A percentile compares a stretch with the other conserved stretches of the same genome.
phyloP scores from a whole-genome alignment of 2,888 invertebrate genomes.

The Megalurothrips usitatus region DNA sequence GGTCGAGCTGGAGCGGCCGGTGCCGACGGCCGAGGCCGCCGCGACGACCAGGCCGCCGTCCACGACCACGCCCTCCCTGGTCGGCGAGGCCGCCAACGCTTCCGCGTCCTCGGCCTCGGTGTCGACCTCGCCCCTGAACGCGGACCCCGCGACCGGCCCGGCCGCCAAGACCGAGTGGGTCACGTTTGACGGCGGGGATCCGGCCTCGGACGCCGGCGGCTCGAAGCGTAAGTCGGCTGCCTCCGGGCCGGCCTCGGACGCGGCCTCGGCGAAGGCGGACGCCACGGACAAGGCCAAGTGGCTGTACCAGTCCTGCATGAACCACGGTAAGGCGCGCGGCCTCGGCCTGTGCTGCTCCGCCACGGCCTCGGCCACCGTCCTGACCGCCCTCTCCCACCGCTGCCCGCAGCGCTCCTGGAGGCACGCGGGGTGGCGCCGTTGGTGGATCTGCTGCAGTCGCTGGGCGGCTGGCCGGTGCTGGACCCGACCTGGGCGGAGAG shows the following conservation, averaged over 20 bases:
- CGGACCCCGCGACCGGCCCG: too few species aligned
- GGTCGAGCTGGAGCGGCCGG: slow-evolving; percentile 59
- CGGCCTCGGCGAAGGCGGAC: slow-evolving; percentile 44
- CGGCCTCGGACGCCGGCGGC: background rate
- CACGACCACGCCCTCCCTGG: background rate
- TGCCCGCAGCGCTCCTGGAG: slow-evolving; percentile 57
- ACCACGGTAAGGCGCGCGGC: slow-evolving; percentile 51
- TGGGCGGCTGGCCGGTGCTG: slow-evolving; percentile 89
- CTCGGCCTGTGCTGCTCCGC: background rate
- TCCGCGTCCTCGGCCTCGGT: background rate
- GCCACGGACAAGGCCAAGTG: slow-evolving; percentile 76
- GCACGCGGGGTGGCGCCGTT: slow-evolving; percentile 68
- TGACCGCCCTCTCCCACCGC: too few species aligned
- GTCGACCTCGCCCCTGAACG: background rate
- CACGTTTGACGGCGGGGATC: background rate
- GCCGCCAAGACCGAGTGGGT: background rate
- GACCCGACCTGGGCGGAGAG: slow-evolving; percentile 59
- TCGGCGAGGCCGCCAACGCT: background rate
- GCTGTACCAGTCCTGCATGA: slow-evolving; percentile 83
- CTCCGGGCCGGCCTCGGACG: background rate
- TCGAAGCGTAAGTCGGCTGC: background rate
- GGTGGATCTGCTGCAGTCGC: slow-evolving; percentile 58
- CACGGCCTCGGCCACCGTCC: too few species aligned
- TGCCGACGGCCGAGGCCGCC: slow-evolving; percentile 27
- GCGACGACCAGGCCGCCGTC: background rate